These are phyloP conservation scores for Cryptoblepharus egeriae DNA, from an alignment of 2,797 vertebrate species.

Conservation along the genomic window DNA sequence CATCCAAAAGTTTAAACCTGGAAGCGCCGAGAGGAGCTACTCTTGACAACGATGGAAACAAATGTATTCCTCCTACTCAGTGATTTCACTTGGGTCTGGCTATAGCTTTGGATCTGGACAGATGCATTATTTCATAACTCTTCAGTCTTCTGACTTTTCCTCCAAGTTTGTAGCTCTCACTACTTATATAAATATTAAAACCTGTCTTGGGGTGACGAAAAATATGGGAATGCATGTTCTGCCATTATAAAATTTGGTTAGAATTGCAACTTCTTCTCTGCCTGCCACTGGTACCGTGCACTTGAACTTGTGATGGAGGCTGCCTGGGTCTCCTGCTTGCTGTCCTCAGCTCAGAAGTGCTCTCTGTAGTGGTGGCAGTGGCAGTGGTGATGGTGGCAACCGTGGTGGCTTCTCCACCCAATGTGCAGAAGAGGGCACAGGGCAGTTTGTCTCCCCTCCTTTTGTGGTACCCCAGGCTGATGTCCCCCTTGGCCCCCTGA, in stretches of 20 bases:
- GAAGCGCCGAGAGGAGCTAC: constrained; percentile 60
- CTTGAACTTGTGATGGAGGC: no score
- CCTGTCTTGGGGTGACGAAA: constrained; percentile 21
- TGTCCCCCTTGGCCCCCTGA: no score
- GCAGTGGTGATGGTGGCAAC: no score
- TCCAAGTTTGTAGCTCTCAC: constrained; percentile 47
- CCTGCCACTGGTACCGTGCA: no score
- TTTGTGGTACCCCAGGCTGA: no score
- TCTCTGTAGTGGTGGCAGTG: no score
- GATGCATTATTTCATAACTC: constrained; percentile 48
- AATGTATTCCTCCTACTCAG: constrained; percentile 60
- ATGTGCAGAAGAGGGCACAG: no score
- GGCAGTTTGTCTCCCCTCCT: no score
- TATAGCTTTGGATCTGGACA: constrained; percentile 41
- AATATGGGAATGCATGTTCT: background rate
- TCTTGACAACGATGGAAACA: constrained; percentile 53
- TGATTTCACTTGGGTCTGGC: constrained; percentile 49
- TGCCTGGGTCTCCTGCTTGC: no score
- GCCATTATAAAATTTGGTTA: background rate
- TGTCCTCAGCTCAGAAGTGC: no score
- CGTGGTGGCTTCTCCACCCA: no score
- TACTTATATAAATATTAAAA: constrained; percentile 31
- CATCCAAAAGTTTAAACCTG: constrained; percentile 67
- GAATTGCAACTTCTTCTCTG: no score
- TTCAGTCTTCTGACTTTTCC: constrained; percentile 33